These are phyloP conservation scores for Lumbricus terrestris DNA, from an alignment of 2,888 invertebrate genomes.

Conservation along the genomic window DNA sequence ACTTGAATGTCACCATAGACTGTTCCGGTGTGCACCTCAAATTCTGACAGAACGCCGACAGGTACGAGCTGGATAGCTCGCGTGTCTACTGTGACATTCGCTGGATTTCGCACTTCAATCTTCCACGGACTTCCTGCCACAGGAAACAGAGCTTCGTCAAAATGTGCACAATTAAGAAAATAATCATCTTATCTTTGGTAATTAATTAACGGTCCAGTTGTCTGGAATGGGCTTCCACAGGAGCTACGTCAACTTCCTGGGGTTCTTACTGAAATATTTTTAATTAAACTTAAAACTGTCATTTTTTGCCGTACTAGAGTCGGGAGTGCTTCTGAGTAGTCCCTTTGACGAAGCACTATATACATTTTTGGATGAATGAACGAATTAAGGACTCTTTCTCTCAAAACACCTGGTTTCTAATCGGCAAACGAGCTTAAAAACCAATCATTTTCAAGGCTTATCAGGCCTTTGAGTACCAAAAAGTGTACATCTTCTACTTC, in stretches of 20 bases:
- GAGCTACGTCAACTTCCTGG: no score
- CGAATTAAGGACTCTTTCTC: neutral
- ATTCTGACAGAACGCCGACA: slow-evolving; percentile 11
- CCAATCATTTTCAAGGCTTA: neutral
- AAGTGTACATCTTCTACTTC: neutral
- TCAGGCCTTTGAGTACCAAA: neutral
- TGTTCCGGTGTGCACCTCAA: slow-evolving; percentile 23
- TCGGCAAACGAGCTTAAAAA: neutral
- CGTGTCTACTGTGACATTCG: slow-evolving; percentile 64
- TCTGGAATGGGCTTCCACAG: no score
- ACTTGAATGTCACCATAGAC: slow-evolving; percentile 19
- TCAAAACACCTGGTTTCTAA: neutral
- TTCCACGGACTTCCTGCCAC: slow-evolving; percentile 34
- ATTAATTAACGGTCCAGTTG: no score
- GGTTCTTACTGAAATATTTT: no score
- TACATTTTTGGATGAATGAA: no score
- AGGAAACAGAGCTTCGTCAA: neutral
- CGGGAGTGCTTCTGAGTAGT: no score
- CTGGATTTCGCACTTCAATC: slow-evolving; percentile 32
- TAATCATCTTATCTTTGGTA: neutral
- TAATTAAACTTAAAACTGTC: no score
- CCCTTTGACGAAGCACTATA: no score
- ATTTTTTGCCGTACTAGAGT: no score
- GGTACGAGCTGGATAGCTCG: slow-evolving; percentile 18
- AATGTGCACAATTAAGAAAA: neutral